A percentile compares a stretch with the other conserved stretches of the same genome.
phyloP scores from a whole-genome alignment of 2,888 invertebrate species.

The Vanessa cardui region DNA sequence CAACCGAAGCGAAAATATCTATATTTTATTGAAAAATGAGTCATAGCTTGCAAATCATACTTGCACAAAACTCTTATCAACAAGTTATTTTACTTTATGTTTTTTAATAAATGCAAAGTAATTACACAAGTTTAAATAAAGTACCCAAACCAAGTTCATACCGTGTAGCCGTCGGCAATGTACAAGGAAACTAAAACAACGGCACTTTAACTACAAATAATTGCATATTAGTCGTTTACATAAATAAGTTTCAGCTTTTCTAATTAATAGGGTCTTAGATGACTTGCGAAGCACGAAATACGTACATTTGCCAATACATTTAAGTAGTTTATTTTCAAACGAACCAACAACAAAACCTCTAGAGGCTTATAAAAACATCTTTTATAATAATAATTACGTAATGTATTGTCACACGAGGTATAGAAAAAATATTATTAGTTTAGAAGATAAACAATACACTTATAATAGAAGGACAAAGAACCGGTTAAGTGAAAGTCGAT shows the following conservation, averaged over 20 bases:
- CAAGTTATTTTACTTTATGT: too few species aligned
- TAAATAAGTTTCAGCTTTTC: not conserved
- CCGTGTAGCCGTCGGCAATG: not conserved
- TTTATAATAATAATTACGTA: not conserved
- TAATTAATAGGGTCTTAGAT: not conserved
- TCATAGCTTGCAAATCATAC: too few species aligned
- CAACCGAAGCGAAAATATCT: too few species aligned
- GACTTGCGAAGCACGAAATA: not conserved
- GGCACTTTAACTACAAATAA: not conserved
- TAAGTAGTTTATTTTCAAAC: not conserved
- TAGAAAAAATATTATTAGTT: slow-evolving; percentile 12
- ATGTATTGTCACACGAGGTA: not conserved
- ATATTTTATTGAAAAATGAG: too few species aligned
- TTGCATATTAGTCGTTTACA: not conserved
- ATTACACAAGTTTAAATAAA: too few species aligned
- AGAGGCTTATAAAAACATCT: not conserved
- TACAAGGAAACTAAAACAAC: not conserved
- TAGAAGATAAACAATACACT: slow-evolving; percentile 12
- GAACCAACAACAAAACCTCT: too few species aligned
- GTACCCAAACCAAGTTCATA: not conserved
- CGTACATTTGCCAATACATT: not conserved
- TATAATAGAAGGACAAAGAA: slow-evolving; percentile 16
- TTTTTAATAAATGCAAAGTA: too few species aligned
- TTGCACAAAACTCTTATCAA: too few species aligned
- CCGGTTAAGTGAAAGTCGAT: slow-evolving; percentile 31